Conservation (phyloP, 1,140 invertebrate species). For the Pseudomyrmex concolor region DNA sequence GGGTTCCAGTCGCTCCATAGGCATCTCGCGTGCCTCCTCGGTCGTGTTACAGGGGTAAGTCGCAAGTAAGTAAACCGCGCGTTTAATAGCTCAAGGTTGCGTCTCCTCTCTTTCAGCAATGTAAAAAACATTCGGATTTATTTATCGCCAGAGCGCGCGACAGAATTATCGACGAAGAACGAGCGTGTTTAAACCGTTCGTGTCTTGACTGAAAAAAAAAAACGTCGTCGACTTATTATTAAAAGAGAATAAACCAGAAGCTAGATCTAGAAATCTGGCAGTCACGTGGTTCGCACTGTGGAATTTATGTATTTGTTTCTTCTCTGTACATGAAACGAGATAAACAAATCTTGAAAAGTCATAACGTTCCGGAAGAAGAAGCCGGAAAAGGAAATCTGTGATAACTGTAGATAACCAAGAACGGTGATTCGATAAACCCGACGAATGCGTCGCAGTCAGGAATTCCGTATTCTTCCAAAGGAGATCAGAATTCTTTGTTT, state of each 20-base stretch:
- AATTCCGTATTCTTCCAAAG: too few species aligned
- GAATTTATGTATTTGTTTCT: not conserved
- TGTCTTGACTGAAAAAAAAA: not conserved
- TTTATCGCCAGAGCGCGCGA: constrained; percentile 32
- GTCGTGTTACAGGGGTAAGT: constrained; percentile 66
- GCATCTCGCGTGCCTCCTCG: constrained; percentile 61
- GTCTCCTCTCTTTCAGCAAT: not conserved
- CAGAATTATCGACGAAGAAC: constrained; percentile 32
- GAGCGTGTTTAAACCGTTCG: constrained; percentile 5
- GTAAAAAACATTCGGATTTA: not conserved
- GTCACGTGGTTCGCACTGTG: not conserved
- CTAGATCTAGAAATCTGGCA: constrained; percentile 16
- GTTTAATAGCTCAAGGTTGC: constrained; percentile 67
- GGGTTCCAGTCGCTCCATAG: constrained; percentile 54
- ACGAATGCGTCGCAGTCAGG: too few species aligned
- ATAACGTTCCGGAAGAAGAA: not conserved
- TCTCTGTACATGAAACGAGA: not conserved
- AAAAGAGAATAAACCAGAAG: constrained; percentile 28
- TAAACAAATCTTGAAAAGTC: not conserved
- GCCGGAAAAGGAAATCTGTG: too few species aligned
- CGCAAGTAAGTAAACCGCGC: constrained; percentile 61
- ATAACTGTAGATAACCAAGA: too few species aligned
- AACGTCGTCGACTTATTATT: not conserved
- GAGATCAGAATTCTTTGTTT: too few species aligned
- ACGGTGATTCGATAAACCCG: too few species aligned